phyloP scores from a whole-genome alignment of 2,113 vertebrate genomes.

The Amphiprion ocellaris region DNA sequence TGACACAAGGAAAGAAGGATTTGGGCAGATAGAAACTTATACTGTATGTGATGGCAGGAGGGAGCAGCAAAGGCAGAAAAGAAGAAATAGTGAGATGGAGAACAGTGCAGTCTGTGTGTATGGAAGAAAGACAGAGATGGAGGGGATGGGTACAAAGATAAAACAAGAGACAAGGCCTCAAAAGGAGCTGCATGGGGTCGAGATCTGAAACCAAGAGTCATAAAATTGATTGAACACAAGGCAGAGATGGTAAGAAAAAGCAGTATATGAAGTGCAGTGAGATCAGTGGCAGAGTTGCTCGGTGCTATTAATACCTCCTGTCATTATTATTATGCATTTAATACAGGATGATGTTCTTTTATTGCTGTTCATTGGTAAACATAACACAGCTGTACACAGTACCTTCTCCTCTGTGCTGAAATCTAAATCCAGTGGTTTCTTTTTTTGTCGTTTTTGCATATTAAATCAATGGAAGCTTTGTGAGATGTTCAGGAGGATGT shows the following conservation, averaged over 20 bases:
- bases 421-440: constrained; percentile 11
- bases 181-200: constrained; percentile 38
- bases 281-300: constrained; percentile 18
- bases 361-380: constrained; percentile 56
- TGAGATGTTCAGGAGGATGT: constrained; percentile 32
- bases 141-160: constrained; percentile 50
- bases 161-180: constrained; percentile 53
- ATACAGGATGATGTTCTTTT: constrained; percentile 31
- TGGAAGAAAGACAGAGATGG: constrained; percentile 51
- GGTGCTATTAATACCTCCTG: constrained; percentile 58
- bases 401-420: constrained; percentile 24
- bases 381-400: constrained; percentile 15
- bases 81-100: constrained; percentile 50
- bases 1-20: constrained; percentile 36
- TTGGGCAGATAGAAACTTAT: constrained; percentile 34
- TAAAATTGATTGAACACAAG: constrained; percentile 32
- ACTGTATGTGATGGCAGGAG: constrained; percentile 34
- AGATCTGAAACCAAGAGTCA: constrained; percentile 39
- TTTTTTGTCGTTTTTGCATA: constrained; percentile 15
- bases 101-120: constrained; percentile 50
- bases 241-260: constrained; percentile 3
- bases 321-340: constrained; percentile 50
- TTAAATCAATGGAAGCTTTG: constrained; percentile 58
- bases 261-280: constrained; percentile 14
- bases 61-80: constrained; percentile 47